Conservation (phyloP, 2,113 vertebrate species). For the Alligator sinensis region DNA sequence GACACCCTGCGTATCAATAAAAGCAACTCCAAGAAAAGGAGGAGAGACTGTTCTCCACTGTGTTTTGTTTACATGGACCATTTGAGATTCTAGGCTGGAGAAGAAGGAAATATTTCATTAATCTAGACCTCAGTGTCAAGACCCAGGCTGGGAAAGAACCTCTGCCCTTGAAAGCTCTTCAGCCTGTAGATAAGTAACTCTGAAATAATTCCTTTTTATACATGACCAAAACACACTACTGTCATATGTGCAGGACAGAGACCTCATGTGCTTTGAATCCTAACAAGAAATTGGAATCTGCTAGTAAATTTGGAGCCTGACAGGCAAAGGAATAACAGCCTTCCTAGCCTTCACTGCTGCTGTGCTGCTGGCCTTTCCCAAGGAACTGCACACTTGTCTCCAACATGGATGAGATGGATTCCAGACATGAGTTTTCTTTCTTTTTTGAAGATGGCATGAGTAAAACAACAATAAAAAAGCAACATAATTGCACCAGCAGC, state of each 20-base stretch:
- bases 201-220: conserved; percentile 82
- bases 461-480: conserved; percentile 60
- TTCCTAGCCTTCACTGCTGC: conserved; percentile 36
- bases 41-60: conserved; percentile 77
- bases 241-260: conserved; percentile 63
- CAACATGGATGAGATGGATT: conserved; percentile 61
- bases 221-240: conserved; percentile 79
- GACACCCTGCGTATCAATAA: conserved; percentile 90
- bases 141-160: conserved; percentile 37
- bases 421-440: conserved; percentile 57
- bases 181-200: conserved; percentile 74
- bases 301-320: neutral
- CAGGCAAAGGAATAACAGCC: conserved; percentile 27
- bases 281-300: conserved; percentile 45
- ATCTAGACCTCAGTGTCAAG: conserved; percentile 58
- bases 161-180: conserved; percentile 64
- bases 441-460: conserved; percentile 62
- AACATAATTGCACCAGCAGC: conserved; percentile 54
- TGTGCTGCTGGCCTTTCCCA: conserved; percentile 38
- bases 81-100: conserved; percentile 73
- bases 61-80: conserved; percentile 87
- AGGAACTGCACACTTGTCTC: conserved; percentile 40
- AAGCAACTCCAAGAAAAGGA: conserved; percentile 67
- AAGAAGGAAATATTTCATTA: conserved; percentile 60
- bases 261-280: conserved; percentile 60